These are phyloP conservation scores for Eupelmus urozonus DNA, from an alignment of 2,888 invertebrate genomes.

Conservation along the genomic window DNA sequence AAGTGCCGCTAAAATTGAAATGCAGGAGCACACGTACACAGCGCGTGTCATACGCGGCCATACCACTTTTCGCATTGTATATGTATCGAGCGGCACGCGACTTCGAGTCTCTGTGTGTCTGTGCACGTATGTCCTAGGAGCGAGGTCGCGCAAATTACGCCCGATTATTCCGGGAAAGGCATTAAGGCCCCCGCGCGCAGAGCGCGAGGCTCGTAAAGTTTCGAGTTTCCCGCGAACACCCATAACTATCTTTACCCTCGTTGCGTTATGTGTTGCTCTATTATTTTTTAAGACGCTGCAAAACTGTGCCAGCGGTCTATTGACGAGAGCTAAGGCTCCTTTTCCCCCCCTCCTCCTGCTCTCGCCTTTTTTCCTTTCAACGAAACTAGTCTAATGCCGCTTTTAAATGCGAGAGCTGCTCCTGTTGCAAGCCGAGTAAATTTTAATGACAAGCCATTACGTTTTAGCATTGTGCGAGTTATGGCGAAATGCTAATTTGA, in stretches of 20 bases:
- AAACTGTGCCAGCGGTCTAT: constrained; percentile 39
- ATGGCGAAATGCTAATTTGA: background rate
- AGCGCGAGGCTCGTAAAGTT: constrained; percentile 48
- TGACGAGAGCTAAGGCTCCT: background rate
- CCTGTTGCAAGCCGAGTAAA: background rate
- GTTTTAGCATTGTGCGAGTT: background rate
- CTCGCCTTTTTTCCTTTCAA: background rate
- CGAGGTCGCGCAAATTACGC: constrained; percentile 53
- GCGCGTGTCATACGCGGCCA: constrained; percentile 4
- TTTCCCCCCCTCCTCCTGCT: background rate
- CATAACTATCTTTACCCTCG: constrained; percentile 52
- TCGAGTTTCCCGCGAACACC: constrained; percentile 54
- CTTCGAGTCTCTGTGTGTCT: background rate
- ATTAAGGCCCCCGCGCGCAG: constrained; percentile 27
- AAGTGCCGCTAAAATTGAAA: constrained; percentile 36
- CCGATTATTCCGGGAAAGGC: constrained; percentile 56
- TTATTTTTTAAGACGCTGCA: constrained; percentile 1
- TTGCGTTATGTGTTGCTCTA: background rate
- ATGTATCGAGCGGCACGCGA: constrained; percentile 43
- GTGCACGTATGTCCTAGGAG: constrained; percentile 22
- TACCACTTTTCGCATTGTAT: too few species aligned
- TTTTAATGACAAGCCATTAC: constrained; percentile 25
- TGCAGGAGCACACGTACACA: constrained; percentile 14
- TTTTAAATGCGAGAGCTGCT: constrained; percentile 7
- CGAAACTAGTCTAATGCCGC: constrained; percentile 19